These are phyloP conservation scores for Arctocebus calabarensis DNA, from an alignment of 2,797 vertebrate species.

Conservation along the genomic window DNA sequence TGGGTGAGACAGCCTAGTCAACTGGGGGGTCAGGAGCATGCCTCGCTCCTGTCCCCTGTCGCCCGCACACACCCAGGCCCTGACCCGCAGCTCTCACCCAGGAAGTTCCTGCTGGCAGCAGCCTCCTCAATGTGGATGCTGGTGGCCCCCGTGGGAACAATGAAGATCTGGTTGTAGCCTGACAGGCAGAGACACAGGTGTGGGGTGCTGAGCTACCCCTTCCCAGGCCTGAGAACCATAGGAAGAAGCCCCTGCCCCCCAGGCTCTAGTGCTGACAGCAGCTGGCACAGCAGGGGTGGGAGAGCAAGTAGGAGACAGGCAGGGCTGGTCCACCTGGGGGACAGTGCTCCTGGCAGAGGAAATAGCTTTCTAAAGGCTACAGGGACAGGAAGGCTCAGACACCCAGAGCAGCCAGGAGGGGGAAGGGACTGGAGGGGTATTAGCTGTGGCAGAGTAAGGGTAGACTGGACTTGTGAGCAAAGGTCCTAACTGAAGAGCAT, in stretches of 20 bases:
- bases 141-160: slow-evolving; percentile 95
- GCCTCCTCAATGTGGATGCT: slow-evolving; percentile 94
- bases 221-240: not conserved
- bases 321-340: not conserved
- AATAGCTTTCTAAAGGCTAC: not conserved
- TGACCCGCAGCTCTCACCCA: slow-evolving; percentile 89
- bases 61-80: slow-evolving; percentile 90
- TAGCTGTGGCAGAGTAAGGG: rapidly evolving
- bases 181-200: not conserved
- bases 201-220: not conserved
- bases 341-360: not conserved
- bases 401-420: not conserved
- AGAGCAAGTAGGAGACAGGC: not conserved
- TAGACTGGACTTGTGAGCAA: rapidly evolving
- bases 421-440: rapidly evolving
- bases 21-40: rapidly evolving
- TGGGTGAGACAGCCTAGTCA: slow-evolving; percentile 57
- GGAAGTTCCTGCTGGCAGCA: slow-evolving; percentile 94
- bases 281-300: not conserved
- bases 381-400: rapidly evolving
- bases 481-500: not conserved
- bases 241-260: not conserved
- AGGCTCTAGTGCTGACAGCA: not conserved
- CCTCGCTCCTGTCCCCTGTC: rapidly evolving
- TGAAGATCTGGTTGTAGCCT: slow-evolving; percentile 98